Conservation (phyloP, 2,888 invertebrate genomes). For the Acheta domesticus region DNA sequence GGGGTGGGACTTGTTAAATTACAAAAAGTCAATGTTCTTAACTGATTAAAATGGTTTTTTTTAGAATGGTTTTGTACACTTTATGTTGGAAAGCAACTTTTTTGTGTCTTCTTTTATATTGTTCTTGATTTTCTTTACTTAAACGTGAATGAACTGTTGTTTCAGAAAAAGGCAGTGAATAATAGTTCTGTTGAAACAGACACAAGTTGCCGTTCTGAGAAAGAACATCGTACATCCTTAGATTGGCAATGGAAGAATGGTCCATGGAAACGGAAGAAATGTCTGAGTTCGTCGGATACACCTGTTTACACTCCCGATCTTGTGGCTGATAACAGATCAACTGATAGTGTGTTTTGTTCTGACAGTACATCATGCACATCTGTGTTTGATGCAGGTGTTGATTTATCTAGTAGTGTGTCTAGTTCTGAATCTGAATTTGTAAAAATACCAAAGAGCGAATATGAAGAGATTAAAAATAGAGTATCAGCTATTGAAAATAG, state of each 20-base stretch:
- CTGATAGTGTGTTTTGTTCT: neutral
- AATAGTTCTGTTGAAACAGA: slow-evolving; percentile 11
- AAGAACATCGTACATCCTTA: neutral
- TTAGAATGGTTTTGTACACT: no score
- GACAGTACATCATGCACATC: neutral
- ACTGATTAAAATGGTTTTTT: no score
- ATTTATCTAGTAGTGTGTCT: slow-evolving; percentile 1
- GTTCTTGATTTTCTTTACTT: no score
- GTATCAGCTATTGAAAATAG: slow-evolving; percentile 69
- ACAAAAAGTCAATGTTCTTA: no score
- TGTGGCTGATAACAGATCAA: neutral
- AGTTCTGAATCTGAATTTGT: slow-evolving; percentile 57
- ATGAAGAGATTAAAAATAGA: slow-evolving; percentile 72
- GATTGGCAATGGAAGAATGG: slow-evolving; percentile 31
- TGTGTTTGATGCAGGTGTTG: slow-evolving; percentile 21
- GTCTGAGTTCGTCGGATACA: slow-evolving; percentile 22
- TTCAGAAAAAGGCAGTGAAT: no score
- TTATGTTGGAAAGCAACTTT: neutral
- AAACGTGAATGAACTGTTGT: no score
- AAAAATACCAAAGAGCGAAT: slow-evolving; percentile 69
- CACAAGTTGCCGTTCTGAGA: slow-evolving; percentile 19
- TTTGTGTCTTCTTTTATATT: neutral
- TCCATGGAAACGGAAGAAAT: slow-evolving; percentile 32
- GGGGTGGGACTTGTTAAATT: no score
- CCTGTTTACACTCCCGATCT: slow-evolving; percentile 4